These are phyloP conservation scores for Eulithis prunata DNA, from an alignment of 2,888 invertebrate genomes.

Conservation along the genomic window DNA sequence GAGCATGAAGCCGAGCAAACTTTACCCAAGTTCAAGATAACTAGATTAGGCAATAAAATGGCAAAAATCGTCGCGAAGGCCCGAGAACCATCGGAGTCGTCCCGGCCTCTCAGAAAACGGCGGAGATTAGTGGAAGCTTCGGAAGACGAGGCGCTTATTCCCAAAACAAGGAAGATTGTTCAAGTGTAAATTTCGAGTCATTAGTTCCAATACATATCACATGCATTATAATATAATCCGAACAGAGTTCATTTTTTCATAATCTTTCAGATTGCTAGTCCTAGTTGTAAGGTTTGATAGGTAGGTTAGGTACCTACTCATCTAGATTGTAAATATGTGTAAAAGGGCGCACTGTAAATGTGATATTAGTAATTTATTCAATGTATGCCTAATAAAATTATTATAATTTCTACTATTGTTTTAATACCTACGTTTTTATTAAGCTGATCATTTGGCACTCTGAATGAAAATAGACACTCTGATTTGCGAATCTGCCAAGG, in stretches of 20 bases:
- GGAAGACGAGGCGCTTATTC: conserved; percentile 78
- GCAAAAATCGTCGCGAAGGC: conserved; percentile 77
- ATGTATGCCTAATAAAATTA: conserved; percentile 42
- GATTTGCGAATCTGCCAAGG: conserved; percentile 27
- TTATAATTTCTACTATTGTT: conserved; percentile 34
- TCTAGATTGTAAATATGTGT: conserved; percentile 46
- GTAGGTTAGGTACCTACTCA: conserved; percentile 40
- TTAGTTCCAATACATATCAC: conserved; percentile 70
- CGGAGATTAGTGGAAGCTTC: conserved; percentile 85
- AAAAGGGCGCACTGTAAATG: conserved; percentile 76
- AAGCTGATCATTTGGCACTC: conserved; percentile 7
- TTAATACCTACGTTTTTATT: background rate
- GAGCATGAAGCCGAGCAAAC: conserved; percentile 72
- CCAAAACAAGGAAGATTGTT: conserved; percentile 79
- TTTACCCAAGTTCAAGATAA: conserved; percentile 86
- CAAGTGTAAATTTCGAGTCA: conserved; percentile 65
- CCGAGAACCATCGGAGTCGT: conserved; percentile 78
- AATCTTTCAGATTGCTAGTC: conserved; percentile 75
- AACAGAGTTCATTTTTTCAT: conserved; percentile 67
- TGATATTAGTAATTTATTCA: conserved; percentile 79
- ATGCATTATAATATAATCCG: conserved; percentile 64
- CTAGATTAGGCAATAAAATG: conserved; percentile 83
- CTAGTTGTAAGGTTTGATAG: conserved; percentile 67
- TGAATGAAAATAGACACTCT: conserved; percentile 9
- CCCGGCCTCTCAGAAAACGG: conserved; percentile 85